Percentiles rank a stretch among this genome's conserved stretches.
Conservation (phyloP, 2,888 invertebrate genomes). For the Herminia tarsipennalis region DNA sequence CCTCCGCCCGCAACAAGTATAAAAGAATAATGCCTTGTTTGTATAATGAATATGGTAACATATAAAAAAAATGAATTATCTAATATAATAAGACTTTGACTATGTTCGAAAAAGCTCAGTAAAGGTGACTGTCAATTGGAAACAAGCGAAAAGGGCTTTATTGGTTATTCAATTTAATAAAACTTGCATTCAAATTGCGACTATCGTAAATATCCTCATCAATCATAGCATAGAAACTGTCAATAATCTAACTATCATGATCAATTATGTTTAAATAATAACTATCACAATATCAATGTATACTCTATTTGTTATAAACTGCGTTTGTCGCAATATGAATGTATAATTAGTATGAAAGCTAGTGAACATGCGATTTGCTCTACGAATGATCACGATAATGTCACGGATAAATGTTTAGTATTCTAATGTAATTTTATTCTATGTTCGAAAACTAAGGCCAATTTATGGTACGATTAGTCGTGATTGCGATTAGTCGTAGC, state of each 20-base stretch:
- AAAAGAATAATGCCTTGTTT: conserved; percentile 76
- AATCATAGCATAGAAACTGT: not conserved
- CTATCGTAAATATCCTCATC: not conserved
- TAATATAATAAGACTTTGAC: conserved; percentile 80
- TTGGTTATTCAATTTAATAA: conserved; percentile 38
- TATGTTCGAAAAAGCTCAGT: conserved; percentile 70
- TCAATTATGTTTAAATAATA: not conserved
- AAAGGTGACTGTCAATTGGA: conserved; percentile 73
- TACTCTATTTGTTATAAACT: not conserved
- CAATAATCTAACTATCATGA: not conserved
- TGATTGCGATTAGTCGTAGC: conserved; percentile 15
- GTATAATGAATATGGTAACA: conserved; percentile 72
- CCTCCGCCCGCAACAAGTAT: conserved; percentile 61
- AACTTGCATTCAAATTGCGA: conserved; percentile 24
- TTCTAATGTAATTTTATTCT: conserved; percentile 37
- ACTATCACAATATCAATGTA: conserved; percentile 6
- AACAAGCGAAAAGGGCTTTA: conserved; percentile 66
- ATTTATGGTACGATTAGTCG: conserved; percentile 13
- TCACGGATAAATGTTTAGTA: conserved; percentile 40
- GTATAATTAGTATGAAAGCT: conserved; percentile 11
- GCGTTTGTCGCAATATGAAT: conserved; percentile 24
- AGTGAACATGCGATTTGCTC: conserved; percentile 20
- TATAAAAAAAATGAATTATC: conserved; percentile 77
- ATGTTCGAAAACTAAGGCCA: conserved; percentile 23
- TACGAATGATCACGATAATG: conserved; percentile 29